A percentile compares a stretch with the other conserved stretches of the same genome.
Evolutionary conservation across 2,113 vertebrate genomes (phyloP).

Genomic region (Ginglymostoma cirratum): DNA sequence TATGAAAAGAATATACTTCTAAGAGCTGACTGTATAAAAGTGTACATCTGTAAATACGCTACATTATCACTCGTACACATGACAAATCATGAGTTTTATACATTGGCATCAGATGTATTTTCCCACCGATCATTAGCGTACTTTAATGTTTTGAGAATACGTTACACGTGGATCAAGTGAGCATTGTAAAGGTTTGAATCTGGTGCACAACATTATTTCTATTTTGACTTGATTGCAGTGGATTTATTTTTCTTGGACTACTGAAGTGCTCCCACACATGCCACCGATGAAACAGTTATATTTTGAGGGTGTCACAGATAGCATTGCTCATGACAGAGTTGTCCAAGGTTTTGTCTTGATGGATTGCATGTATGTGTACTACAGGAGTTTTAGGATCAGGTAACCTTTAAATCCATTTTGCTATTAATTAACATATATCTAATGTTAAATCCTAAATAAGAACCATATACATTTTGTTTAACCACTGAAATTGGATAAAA

Average conservation of each 20-base stretch:
- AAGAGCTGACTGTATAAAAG: not conserved
- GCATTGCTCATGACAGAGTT: not conserved
- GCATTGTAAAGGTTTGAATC: not conserved
- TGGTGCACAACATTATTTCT: not conserved
- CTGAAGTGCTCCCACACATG: not conserved
- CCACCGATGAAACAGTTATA: not conserved
- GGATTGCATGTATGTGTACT: not conserved
- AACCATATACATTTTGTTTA: not conserved
- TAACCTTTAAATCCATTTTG: not conserved
- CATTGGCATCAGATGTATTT: not conserved
- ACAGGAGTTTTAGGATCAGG: not conserved
- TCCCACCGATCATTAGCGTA: not conserved
- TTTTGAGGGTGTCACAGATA: not conserved
- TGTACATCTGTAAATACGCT: not conserved
- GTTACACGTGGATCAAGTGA: not conserved
- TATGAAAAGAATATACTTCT: not conserved
- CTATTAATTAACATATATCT: not conserved
- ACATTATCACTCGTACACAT: not conserved
- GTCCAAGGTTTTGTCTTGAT: not conserved
- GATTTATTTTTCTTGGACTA: not conserved
- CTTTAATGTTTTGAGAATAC: not conserved
- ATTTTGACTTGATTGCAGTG: not conserved
- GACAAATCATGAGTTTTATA: slow-evolving; percentile 1
- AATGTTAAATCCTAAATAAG: not conserved
- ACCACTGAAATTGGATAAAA: not conserved